These are phyloP conservation scores for Diarsia rubi DNA, from an alignment of 2,888 invertebrate genomes.

Conservation along the genomic window DNA sequence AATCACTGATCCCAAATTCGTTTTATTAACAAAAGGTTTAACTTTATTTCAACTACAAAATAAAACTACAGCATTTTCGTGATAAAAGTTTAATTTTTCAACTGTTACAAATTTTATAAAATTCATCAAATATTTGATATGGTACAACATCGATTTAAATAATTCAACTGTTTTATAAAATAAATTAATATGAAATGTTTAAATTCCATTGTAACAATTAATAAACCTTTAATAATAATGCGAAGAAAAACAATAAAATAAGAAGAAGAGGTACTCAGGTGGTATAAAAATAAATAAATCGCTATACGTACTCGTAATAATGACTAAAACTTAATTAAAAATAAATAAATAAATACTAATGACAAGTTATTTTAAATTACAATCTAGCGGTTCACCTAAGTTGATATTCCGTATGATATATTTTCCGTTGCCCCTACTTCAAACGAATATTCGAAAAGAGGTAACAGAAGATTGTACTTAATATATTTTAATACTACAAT, in stretches of 20 bases:
- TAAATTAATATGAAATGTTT: constrained; percentile 65
- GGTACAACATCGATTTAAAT: constrained; percentile 56
- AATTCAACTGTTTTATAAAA: constrained; percentile 54
- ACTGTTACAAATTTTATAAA: constrained; percentile 61
- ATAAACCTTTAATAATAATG: constrained; percentile 72
- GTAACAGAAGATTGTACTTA: constrained; percentile 90
- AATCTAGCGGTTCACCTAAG: constrained; percentile 89
- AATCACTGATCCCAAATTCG: constrained; percentile 3
- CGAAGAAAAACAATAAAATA: constrained; percentile 78
- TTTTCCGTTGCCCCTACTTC: constrained; percentile 90
- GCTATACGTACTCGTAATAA: constrained; percentile 79
- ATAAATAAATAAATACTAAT: constrained; percentile 90
- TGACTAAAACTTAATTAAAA: constrained; percentile 88
- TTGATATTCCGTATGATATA: constrained; percentile 82
- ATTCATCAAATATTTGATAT: constrained; percentile 50
- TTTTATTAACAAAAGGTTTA: constrained; percentile 21
- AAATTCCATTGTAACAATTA: constrained; percentile 69
- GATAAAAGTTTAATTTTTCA: constrained; percentile 74
- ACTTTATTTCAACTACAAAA: constrained; percentile 44
- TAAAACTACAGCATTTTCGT: constrained; percentile 66
- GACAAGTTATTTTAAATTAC: constrained; percentile 90
- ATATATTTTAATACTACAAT: constrained; percentile 84
- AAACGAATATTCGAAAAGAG: constrained; percentile 84
- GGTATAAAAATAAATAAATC: constrained; percentile 86
- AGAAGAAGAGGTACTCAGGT: constrained; percentile 90